Evolutionary conservation across 2,113 vertebrate genomes (phyloP).

Genomic region (Pollimyrus isidori): DNA sequence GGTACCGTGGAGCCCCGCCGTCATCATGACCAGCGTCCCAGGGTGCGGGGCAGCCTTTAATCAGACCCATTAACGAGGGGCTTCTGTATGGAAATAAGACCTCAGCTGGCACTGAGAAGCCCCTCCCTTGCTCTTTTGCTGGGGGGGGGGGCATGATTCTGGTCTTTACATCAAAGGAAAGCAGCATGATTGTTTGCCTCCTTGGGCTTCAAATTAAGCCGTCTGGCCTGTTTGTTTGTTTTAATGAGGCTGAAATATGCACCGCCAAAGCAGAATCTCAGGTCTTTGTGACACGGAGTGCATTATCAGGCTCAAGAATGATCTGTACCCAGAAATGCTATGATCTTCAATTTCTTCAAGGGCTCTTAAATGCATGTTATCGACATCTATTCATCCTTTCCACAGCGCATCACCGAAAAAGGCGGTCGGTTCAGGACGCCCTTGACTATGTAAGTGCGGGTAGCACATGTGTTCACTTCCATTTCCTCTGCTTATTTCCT

Average conservation of each 20-base stretch:
- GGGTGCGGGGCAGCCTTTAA: background rate
- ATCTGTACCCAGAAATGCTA: background rate
- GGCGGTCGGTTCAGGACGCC: background rate
- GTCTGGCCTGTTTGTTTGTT: background rate
- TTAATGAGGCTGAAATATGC: constrained; percentile 5
- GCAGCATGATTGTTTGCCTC: background rate
- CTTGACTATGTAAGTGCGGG: background rate
- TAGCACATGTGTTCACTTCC: too few relatives aligned
- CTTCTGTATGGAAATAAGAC: constrained; percentile 13
- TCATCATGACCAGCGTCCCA: background rate
- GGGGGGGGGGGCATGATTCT: background rate
- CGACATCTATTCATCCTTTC: background rate
- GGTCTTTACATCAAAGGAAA: constrained; percentile 15
- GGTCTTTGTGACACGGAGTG: background rate
- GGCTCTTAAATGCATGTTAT: background rate
- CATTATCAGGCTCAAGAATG: background rate
- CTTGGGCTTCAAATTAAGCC: constrained; percentile 4
- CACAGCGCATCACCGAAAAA: background rate
- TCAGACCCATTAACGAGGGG: background rate
- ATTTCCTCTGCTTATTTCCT: background rate
- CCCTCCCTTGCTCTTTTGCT: background rate
- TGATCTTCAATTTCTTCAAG: background rate
- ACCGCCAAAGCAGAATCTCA: background rate
- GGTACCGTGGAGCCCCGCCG: background rate
- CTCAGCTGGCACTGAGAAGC: background rate